A percentile compares a stretch with the other conserved stretches of the same genome.
phyloP scores from a whole-genome alignment of 2,888 invertebrate genomes.

The Parapristionchus giblindavisi region DNA sequence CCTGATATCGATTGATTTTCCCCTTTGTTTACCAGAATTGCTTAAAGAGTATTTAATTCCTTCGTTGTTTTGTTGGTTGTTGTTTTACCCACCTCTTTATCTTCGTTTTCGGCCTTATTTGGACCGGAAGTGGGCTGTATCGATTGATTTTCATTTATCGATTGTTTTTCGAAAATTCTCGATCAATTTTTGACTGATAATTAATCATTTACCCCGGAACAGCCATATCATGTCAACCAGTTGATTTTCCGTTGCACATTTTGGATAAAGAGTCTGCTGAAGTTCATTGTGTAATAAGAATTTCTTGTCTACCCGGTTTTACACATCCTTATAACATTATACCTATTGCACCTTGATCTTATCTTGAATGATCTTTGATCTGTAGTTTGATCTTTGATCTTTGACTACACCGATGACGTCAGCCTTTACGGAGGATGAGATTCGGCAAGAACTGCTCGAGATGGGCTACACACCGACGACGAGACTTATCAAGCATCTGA shows the following conservation, averaged over 20 bases:
- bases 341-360: not conserved
- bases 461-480: slow-evolving; percentile 25
- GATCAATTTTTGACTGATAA: not conserved
- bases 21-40: not conserved
- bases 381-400: not conserved
- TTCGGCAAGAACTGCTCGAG: not conserved
- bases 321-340: not conserved
- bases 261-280: too few relatives aligned
- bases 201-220: not conserved
- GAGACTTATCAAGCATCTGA: not conserved
- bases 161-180: not conserved
- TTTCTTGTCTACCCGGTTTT: too few relatives aligned
- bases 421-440: slow-evolving; percentile 13
- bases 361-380: not conserved
- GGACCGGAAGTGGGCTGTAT: not conserved
- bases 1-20: slow-evolving; percentile 13
- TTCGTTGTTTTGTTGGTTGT: not conserved
- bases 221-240: too few relatives aligned
- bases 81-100: not conserved
- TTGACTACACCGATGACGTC: slow-evolving; percentile 3
- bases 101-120: slow-evolving; percentile 11
- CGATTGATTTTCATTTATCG: not conserved
- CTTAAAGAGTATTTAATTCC: not conserved
- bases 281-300: too few relatives aligned
- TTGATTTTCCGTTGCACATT: too few relatives aligned